Evolutionary conservation across 2,797 vertebrate genomes (phyloP).

Genomic region (Sebastes vulpes): DNA sequence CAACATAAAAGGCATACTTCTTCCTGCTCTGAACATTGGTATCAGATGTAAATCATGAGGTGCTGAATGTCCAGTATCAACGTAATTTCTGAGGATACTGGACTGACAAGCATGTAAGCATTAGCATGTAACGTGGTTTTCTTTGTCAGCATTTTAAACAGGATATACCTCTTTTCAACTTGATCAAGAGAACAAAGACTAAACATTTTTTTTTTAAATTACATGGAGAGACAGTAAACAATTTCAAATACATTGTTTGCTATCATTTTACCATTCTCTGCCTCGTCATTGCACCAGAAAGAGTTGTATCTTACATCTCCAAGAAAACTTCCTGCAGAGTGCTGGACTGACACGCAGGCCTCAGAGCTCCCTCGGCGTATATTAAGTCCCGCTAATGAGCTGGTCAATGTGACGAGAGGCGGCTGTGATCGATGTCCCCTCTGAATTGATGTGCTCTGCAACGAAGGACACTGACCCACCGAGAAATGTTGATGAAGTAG

Average conservation of each 20-base stretch:
- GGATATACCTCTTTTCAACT: not conserved
- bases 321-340: conserved; percentile 44
- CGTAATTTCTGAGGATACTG: not conserved
- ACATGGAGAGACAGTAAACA: not conserved
- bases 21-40: too few species aligned
- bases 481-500: conserved; percentile 84
- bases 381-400: conserved; percentile 84
- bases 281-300: not conserved
- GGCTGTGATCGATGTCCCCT: conserved; percentile 82
- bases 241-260: not conserved
- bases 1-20: too few species aligned
- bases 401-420: conserved; percentile 81
- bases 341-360: conserved; percentile 60
- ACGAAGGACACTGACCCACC: conserved; percentile 80
- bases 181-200: not conserved
- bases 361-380: conserved; percentile 66
- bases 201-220: not conserved
- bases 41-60: too few species aligned
- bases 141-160: not conserved
- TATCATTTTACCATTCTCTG: not conserved
- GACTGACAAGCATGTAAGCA: not conserved
- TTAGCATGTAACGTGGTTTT: not conserved
- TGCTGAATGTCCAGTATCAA: not conserved
- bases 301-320: not conserved
- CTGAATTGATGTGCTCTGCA: conserved; percentile 82